phyloP scores from a whole-genome alignment of 2,113 vertebrate species.

The Cyprinodon tularosa region DNA sequence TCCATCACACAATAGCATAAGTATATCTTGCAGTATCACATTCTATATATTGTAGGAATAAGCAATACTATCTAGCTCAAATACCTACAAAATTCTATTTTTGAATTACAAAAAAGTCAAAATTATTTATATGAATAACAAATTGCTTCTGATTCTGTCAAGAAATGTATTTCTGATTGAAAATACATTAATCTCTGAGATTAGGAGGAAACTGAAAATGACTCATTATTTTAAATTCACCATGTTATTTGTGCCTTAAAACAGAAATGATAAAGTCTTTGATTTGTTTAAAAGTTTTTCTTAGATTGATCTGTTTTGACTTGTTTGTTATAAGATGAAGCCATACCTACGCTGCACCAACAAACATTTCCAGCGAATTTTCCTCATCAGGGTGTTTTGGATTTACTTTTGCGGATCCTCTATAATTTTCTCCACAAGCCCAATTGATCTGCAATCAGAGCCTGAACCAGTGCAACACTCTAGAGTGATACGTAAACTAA shows the following conservation, averaged over 20 bases:
- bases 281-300: no score
- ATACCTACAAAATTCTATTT: no score
- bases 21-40: no score
- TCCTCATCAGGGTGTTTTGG: background rate
- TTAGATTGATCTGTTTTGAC: no score
- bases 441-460: background rate
- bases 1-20: no score
- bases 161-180: background rate
- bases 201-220: no score
- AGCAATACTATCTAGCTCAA: no score
- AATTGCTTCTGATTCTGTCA: background rate
- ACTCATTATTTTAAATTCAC: no score
- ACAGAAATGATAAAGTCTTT: no score
- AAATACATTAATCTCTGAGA: background rate
- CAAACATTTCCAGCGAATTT: background rate
- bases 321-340: no score
- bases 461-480: background rate
- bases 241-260: no score
- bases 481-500: slow-evolving; percentile 2
- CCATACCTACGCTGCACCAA: background rate
- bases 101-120: background rate
- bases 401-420: background rate
- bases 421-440: background rate
- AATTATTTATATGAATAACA: background rate
- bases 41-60: no score